Evolutionary conservation across 1,140 invertebrate species (phyloP), one percentile per base, ranked within the genome.

Genomic region (Eueides isabella): DNA sequence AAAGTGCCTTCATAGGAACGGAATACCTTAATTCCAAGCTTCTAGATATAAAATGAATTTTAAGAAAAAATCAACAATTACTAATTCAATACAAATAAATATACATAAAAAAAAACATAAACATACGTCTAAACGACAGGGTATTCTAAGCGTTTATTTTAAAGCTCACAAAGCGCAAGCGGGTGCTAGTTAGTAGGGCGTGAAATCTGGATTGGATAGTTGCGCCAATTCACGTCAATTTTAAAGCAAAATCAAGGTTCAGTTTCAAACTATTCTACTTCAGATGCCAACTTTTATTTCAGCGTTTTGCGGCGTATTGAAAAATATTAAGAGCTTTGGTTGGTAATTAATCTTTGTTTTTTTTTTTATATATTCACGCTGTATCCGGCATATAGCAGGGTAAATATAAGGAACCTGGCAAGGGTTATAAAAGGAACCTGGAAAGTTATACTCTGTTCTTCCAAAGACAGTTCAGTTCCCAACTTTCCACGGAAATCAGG

Each of bases 231-330:
- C 44, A 19, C 41, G 41, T 48, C 38, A 61, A 61, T 69, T 69
- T 69, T 5, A n/a, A 38, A 67, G 65, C 65, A 44, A 29, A 69
- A 69, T 28, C 75, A 64, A 69, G 67, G 62, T 69, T 76, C n/a
- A 9, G 41, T 44, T 44, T 65, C 66, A 30, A 48, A 76, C 61
- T 68, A 76, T 61, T 67, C 66, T 29, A 28, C 61, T 61, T 61
- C 28, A 61, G 61, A 61, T 61, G 26, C 12, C 11, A 69, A 69
- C 28, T 61, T 61, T 61, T 48, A 31, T 69, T 69, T 69, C n/a
- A 44, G 41, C 41, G 41, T 19, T 44, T 44, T 44, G 41, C 41
- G n/a, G n/a, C n/a, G 41, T 16, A 38, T 38, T 38, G 35, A 38
- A 19, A 44, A 19, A 44, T 44, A 44, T 44, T 44, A 44, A 44